Conservation (phyloP, 30 jellyfish, hydroid and myxozoan species). For the Hydra vulgaris region DNA sequence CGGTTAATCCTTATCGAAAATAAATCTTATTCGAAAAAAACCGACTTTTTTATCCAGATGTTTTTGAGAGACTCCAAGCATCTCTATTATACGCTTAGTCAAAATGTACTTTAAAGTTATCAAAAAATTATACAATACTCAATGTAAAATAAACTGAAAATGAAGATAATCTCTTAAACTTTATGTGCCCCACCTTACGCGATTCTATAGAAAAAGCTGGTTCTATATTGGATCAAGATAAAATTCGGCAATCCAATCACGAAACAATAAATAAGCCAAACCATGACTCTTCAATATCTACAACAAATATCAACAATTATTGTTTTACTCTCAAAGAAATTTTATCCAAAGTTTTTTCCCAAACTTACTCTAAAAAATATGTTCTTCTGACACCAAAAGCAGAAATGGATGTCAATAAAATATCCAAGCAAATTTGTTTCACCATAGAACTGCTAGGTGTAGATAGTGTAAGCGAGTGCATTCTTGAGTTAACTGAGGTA, state of each 20-base stretch:
- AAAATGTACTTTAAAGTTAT: slow-evolving; percentile 6
- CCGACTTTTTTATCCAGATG: background rate
- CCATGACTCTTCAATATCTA: background rate
- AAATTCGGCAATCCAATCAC: background rate
- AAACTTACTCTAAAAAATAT: background rate
- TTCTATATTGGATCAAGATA: background rate
- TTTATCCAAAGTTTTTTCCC: background rate
- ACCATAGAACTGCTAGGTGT: slow-evolving; percentile 52
- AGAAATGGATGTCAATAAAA: slow-evolving; percentile 33
- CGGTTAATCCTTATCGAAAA: slow-evolving; percentile 37
- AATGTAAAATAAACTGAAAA: slow-evolving; percentile 52
- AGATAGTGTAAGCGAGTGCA: slow-evolving; percentile 41
- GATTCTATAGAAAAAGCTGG: slow-evolving; percentile 12
- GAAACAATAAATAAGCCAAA: background rate
- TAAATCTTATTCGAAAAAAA: slow-evolving; percentile 2
- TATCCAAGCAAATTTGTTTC: background rate
- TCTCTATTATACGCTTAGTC: slow-evolving; percentile 10
- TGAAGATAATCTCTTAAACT: slow-evolving; percentile 44
- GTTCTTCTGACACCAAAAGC: slow-evolving; percentile 14
- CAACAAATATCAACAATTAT: background rate
- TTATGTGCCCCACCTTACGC: slow-evolving; percentile 61
- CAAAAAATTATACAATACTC: slow-evolving; percentile 22
- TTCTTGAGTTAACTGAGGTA: slow-evolving; percentile 60
- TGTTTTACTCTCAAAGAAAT: background rate
- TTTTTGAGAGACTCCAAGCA: background rate